Evolutionary conservation across 2,797 vertebrate species (phyloP), one percentile per base, ranked within the genome.

Genomic region (Jordanella pulchra): DNA sequence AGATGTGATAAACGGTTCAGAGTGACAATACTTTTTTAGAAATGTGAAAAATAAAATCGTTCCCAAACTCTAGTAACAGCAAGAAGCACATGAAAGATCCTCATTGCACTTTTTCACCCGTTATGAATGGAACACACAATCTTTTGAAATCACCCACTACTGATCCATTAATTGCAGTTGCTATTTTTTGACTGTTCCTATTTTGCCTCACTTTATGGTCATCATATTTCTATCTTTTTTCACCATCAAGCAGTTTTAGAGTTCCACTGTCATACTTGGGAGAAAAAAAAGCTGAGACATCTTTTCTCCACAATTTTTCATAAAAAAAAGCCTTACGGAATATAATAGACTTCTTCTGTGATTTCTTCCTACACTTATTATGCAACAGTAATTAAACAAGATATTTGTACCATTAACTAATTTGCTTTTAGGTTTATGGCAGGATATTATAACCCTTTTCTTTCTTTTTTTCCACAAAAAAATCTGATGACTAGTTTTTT

Each of bases 361-460:
- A 85, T 87, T 73, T 76, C 74, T 51, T 77, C 55, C 67, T 71
- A n/a, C 61, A 87, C 48, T 84, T 86, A 89, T 86, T 79, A 79
- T 55, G 47, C 72, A 88, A 66, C 76, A 67, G 48, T 67, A 81
- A 88, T 85, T 83, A 81, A 84, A 75, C 68, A 73, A 82, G 65
- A 87, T 67, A 64, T 81, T 61, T 58, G 61, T 35, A 44, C 18
- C 18, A 21, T 39, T 18, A 48, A 76, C 65, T 42, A 66, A 71
- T 76, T 70, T 27, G 73, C 70, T 64, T 32, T 56, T 58, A 47
- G 54, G 60, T 71, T 80, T 68, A 47, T 28, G 3, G 30, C 3
- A 32, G 32, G 30, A 6, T 61, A n/a, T 61, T 39, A 17, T 1
- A n/a, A 5, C n/a, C n/a, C 13, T 61, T 39, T 15, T 63, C 7